phyloP scores from a whole-genome alignment of 2,888 invertebrate species.

The Netelia virgata region DNA sequence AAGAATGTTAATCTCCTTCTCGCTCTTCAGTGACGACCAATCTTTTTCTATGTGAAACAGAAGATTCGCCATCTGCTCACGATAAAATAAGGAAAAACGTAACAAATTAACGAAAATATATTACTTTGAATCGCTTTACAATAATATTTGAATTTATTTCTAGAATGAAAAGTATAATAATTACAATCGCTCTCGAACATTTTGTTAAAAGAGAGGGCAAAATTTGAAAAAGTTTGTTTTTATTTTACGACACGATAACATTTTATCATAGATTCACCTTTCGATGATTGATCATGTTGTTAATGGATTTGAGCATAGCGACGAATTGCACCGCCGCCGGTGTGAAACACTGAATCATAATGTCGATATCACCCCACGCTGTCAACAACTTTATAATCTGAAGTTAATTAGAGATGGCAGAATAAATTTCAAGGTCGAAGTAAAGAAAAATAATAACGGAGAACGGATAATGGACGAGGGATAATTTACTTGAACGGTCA shows the following conservation, averaged over 20 bases:
- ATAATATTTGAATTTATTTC: too few species aligned
- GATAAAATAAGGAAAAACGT: not conserved
- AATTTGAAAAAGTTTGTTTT: too few species aligned
- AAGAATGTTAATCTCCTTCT: slow-evolving; percentile 31
- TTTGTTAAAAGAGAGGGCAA: too few species aligned
- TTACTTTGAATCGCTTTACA: too few species aligned
- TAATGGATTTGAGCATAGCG: not conserved
- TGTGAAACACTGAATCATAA: not conserved
- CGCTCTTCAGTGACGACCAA: slow-evolving; percentile 8
- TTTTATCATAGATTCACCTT: not conserved
- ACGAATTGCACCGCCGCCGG: not conserved
- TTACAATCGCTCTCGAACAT: not conserved
- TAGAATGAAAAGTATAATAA: too few species aligned
- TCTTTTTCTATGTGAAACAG: slow-evolving; percentile 18
- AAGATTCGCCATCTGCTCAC: slow-evolving; percentile 24
- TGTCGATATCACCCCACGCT: not conserved
- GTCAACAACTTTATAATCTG: not conserved
- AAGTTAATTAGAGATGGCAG: not conserved
- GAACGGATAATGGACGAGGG: not conserved
- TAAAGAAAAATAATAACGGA: too few species aligned
- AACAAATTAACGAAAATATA: too few species aligned
- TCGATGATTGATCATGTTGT: not conserved
- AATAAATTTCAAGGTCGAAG: too few species aligned
- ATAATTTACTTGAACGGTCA: not conserved
- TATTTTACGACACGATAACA: too few species aligned